Conservation (phyloP, 2,113 vertebrate species). For the Pristiophorus japonicus region DNA sequence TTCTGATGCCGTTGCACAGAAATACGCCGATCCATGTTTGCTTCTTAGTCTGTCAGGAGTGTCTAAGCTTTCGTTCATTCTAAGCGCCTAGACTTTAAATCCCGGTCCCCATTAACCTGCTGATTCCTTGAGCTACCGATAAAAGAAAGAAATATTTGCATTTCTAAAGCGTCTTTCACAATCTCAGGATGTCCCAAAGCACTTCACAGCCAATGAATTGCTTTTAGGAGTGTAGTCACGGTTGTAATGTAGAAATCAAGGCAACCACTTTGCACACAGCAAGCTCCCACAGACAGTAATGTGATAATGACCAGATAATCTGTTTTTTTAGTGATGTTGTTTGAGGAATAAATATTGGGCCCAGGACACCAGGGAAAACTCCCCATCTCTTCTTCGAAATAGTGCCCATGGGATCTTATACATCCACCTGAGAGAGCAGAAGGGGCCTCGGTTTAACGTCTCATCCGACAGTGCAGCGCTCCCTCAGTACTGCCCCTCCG, state of each 20-base stretch:
- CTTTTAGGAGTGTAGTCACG: not conserved
- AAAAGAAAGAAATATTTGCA: not conserved
- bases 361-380: not conserved
- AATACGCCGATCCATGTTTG: not conserved
- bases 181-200: not conserved
- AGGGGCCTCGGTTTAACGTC: not conserved
- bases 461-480: not conserved
- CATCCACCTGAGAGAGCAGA: not conserved
- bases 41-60: not conserved
- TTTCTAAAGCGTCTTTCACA: not conserved
- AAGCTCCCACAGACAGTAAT: not conserved
- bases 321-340: not conserved
- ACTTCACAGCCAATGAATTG: not conserved
- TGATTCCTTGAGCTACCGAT: not conserved
- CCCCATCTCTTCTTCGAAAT: not conserved
- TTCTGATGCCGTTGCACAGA: not conserved
- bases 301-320: not conserved
- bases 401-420: not conserved
- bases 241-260: not conserved
- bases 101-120: not conserved
- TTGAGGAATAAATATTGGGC: not conserved
- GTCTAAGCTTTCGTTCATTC: not conserved
- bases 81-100: not conserved
- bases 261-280: not conserved
- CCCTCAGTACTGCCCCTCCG: not conserved